phyloP scores from a whole-genome alignment of 2,113 vertebrate genomes.

The Paradisaea rubra region DNA sequence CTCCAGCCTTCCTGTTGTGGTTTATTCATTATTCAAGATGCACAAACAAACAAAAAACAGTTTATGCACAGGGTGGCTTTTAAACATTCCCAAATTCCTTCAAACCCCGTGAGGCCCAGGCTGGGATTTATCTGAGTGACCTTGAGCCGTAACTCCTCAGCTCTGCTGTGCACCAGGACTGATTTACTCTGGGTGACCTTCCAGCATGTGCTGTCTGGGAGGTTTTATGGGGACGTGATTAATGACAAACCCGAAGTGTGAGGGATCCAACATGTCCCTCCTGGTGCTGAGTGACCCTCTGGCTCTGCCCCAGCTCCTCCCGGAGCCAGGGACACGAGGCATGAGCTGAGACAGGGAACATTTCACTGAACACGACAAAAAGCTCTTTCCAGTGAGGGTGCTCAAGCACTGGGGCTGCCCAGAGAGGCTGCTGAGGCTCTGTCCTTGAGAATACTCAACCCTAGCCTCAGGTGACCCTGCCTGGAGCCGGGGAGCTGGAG shows the following conservation, averaged over 20 bases:
- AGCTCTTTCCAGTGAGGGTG: neutral
- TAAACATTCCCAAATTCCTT: neutral
- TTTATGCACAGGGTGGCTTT: neutral
- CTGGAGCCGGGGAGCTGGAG: neutral
- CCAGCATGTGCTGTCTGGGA: neutral
- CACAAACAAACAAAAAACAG: neutral
- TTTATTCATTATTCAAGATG: neutral
- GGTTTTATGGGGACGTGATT: neutral
- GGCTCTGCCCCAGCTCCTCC: neutral
- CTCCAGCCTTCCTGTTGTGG: neutral
- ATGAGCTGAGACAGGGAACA: neutral
- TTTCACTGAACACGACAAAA: neutral
- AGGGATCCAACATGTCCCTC: neutral
- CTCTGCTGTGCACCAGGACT: neutral
- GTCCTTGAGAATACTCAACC: neutral
- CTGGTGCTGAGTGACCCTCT: neutral
- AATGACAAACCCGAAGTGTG: neutral
- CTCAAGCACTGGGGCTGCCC: neutral
- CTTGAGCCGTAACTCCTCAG: conserved; percentile 11
- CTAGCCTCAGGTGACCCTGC: neutral
- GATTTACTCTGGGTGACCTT: conserved; percentile 41
- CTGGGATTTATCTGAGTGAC: neutral
- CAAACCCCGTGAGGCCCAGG: neutral
- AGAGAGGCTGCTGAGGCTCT: neutral
- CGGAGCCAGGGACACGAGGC: neutral